phyloP scores from a whole-genome alignment of 1,140 invertebrate genomes.

The Zelostemma sp. region DNA sequence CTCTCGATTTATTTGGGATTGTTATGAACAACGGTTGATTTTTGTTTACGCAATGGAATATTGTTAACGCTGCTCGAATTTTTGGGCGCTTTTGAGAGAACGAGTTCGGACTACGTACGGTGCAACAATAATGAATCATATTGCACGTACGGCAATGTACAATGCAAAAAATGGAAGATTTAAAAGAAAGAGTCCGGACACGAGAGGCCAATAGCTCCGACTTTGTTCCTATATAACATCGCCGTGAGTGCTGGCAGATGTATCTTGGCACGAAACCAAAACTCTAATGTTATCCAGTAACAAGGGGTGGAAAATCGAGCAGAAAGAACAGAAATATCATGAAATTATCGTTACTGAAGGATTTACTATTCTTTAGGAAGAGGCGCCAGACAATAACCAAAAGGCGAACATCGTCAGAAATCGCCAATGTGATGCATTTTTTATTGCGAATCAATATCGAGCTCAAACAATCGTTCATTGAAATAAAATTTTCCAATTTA shows the following conservation, averaged over 20 bases:
- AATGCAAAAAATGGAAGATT: neutral
- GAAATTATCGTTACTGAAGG: conserved; percentile 55
- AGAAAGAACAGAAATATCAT: conserved; percentile 40
- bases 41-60: too few species aligned
- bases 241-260: conserved; percentile 49
- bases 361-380: conserved; percentile 35
- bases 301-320: conserved; percentile 37
- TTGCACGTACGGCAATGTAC: neutral
- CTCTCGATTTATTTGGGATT: too few species aligned
- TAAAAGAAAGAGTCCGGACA: neutral
- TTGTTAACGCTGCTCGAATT: too few species aligned
- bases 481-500: too few species aligned
- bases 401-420: conserved; percentile 1
- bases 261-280: conserved; percentile 59
- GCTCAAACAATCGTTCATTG: too few species aligned
- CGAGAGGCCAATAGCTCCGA: conserved; percentile 12
- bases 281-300: conserved; percentile 60
- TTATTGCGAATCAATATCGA: neutral
- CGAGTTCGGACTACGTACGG: neutral
- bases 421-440: neutral
- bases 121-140: conserved; percentile 5
- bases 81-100: too few species aligned
- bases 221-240: conserved; percentile 14
- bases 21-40: too few species aligned
- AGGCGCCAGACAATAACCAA: conserved; percentile 14